Base-by-base conservation (phyloP, 1,140 invertebrate species). In the Heliconius melpomene region DNA sequence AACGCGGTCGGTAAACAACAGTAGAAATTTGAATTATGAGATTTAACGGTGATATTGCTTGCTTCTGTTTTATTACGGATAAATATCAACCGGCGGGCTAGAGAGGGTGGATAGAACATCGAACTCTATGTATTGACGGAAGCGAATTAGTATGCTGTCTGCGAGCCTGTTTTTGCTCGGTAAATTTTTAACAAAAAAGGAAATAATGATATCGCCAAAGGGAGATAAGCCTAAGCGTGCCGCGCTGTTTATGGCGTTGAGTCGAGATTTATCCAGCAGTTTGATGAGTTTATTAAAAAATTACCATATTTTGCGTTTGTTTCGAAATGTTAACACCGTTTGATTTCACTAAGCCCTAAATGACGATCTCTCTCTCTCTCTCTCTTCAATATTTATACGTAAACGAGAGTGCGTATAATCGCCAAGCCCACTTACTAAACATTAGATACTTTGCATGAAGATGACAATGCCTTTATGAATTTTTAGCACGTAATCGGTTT, bases 181-280 rank as follows among this genome's bases (percentile, higher is more conserved):
- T 89, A 91, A 89, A 83, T 93, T 93, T 46, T 94, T 93, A 90
- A 85, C 85, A 89, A 91, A 93, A 92, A 90, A 84, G 88, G 86
- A 92, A 90, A 91, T 93, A 93, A 94, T 94, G 90, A 93, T 90
- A 90, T 92, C 89, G 91, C 91, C 89, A 90, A 90, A 86, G 82
- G 85, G 86, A 93, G 91, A 94, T 94, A 92, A 93, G 87, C 82
- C 84, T 87, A 85, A 90, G 85, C 89, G 87, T 85, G 82, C 83
- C 87, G 84, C 88, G 86, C 89, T 91, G 89, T 91, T 92, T 93
- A 90, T 88, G 88, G 85, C 82, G 88, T 90, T 86, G 82, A 79
- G 87, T 87, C 86, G 83, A 90, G 86, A 88, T 90, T 90, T 89
- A 72, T 84, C 82, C 83, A 84, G 80, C 72, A 78, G 77, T 86